Evolutionary conservation across 2,113 vertebrate genomes (phyloP).

Genomic region (Ranitomeya imitator): DNA sequence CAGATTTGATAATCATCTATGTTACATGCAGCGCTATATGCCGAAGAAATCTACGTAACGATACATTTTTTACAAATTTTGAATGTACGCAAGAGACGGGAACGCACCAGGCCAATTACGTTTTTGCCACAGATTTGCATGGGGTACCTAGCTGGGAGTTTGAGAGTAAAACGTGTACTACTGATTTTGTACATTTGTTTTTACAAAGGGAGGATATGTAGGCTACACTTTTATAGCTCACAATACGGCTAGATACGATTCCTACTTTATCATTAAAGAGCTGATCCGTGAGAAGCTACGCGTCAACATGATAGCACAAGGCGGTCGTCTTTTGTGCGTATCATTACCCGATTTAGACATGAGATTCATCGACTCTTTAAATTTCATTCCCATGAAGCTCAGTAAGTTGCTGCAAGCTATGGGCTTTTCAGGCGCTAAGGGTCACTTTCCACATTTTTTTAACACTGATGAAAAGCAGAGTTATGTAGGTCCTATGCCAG

Average conservation of each 20-base stretch:
- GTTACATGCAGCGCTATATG: no score
- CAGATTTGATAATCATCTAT: no score
- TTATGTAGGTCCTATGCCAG: background rate
- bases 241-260: background rate
- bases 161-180: no score
- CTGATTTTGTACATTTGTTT: no score
- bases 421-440: no score
- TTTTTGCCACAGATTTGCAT: no score
- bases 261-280: background rate
- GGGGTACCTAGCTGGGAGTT: no score
- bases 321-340: slow-evolving; percentile 13
- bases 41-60: no score
- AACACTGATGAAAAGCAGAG: background rate
- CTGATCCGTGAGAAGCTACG: slow-evolving; percentile 11
- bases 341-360: background rate
- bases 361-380: slow-evolving; percentile 18
- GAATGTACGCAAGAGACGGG: background rate
- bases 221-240: background rate
- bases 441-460: background rate
- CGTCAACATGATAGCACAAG: background rate
- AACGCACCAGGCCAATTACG: no score
- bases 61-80: background rate
- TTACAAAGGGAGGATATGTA: no score
- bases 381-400: no score
- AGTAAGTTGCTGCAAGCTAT: no score